Evolutionary conservation across 2,797 vertebrate species (phyloP), one percentile per base, ranked within the genome.

Genomic region (Lithobates pipiens): DNA sequence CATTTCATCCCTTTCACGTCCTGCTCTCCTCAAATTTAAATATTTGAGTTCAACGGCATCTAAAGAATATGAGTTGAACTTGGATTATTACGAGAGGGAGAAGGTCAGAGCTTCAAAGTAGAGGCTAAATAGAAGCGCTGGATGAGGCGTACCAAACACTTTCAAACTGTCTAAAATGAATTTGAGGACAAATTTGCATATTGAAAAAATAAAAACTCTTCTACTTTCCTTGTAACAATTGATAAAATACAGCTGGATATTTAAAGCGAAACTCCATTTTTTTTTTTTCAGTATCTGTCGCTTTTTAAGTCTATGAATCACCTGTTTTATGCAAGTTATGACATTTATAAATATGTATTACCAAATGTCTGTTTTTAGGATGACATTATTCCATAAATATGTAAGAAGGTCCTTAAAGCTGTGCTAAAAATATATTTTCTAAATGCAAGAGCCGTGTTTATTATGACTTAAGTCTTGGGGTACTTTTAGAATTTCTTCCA

Each of bases 101-200:
- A 85, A 85, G 83, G 84, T 75, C 77, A 80, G 32, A 76, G 72
- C 77, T 69, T 76, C 61, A 85, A 71, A 76, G 63, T 44, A 46
- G 75, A 68, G 44, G 63, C 84, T 69, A 81, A 85, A 81, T 76
- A 63, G 72, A 83, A 65, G 25, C 29, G 74, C 65, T 32, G 54
- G 16, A 83, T 80, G 44, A 34, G 44, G 32, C 29, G 16, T 69
- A 46, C 42, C 11, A 29, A 80, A 34, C 34, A 42, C 34, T 76
- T 23, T 80, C 46, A 81, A 67, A 70, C 44, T 36, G 18, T 61
- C 72, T 70, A 44, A 85, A 76, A 71, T 76, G 44, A 81, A 70
- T 85, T 70, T 76, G 29, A 80, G 65, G 78, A 80, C 72, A 81
- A 70, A 85, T 85, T 85, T 80, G 29, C 84, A 85, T 85, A 69